phyloP scores from a whole-genome alignment of 2,888 invertebrate species.

The Folsomia candida region DNA sequence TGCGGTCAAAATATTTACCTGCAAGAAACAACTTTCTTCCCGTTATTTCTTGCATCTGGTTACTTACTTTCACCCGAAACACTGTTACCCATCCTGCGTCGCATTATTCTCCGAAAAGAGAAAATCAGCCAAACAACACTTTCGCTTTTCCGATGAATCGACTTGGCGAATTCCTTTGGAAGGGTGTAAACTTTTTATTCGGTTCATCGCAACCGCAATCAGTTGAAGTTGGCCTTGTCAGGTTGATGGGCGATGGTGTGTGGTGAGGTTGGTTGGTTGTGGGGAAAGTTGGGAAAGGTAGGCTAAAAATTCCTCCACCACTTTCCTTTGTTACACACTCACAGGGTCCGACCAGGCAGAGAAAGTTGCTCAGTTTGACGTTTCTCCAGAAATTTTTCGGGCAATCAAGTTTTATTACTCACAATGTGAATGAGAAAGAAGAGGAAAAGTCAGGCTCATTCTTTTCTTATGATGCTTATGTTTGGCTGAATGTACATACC shows the following conservation, averaged over 20 bases:
- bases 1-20: too few species aligned
- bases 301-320: neutral
- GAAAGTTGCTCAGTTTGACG: neutral
- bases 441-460: neutral
- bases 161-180: too few species aligned
- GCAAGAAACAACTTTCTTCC: too few species aligned
- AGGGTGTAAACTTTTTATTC: neutral
- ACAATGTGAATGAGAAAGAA: neutral
- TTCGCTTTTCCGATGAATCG: too few species aligned
- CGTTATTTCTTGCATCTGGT: too few species aligned
- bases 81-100: too few species aligned
- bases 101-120: too few species aligned
- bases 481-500: too few species aligned
- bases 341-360: neutral
- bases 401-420: slow-evolving; percentile 45
- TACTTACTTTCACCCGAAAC: too few species aligned
- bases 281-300: neutral
- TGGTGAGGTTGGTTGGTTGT: too few species aligned
- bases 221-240: neutral
- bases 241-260: too few species aligned
- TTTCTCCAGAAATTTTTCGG: slow-evolving; percentile 46
- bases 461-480: neutral
- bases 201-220: neutral
- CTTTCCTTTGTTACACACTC: neutral
- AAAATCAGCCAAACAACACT: too few species aligned